Conservation (phyloP, 1,140 invertebrate species). For the Sarcophaga peregrina region DNA sequence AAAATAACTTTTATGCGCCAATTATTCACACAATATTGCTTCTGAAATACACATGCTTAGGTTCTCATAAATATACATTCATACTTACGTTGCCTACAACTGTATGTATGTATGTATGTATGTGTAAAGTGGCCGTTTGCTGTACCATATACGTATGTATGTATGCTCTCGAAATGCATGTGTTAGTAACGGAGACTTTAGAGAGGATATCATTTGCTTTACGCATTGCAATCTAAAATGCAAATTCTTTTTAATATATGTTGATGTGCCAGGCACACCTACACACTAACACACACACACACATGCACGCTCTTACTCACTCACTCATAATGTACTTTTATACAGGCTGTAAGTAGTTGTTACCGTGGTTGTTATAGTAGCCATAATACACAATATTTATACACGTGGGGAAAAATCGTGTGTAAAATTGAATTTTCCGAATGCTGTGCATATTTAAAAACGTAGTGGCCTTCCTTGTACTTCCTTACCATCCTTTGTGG, state of each 20-base stretch:
- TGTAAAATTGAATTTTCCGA: no score
- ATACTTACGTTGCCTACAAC: no score
- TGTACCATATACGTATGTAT: background rate
- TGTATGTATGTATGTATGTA: no score
- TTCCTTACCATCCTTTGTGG: no score
- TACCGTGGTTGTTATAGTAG: no score
- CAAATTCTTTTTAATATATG: slow-evolving; percentile 31
- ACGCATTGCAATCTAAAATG: slow-evolving; percentile 38
- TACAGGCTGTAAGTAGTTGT: no score
- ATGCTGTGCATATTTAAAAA: no score
- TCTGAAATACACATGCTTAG: slow-evolving; percentile 1
- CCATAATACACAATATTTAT: no score
- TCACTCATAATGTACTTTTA: no score
- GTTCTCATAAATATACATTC: background rate
- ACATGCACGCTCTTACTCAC: no score
- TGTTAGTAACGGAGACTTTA: background rate
- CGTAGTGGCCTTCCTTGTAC: no score
- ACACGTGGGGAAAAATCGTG: no score
- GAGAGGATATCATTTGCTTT: slow-evolving; percentile 39
- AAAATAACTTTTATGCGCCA: slow-evolving; percentile 38
- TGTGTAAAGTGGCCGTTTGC: background rate
- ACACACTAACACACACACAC: background rate
- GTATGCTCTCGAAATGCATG: background rate
- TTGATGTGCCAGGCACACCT: background rate
- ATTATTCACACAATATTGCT: slow-evolving; percentile 38